These are phyloP conservation scores for Tolmerus cingulatus DNA, from an alignment of 2,888 invertebrate genomes.

Conservation along the genomic window DNA sequence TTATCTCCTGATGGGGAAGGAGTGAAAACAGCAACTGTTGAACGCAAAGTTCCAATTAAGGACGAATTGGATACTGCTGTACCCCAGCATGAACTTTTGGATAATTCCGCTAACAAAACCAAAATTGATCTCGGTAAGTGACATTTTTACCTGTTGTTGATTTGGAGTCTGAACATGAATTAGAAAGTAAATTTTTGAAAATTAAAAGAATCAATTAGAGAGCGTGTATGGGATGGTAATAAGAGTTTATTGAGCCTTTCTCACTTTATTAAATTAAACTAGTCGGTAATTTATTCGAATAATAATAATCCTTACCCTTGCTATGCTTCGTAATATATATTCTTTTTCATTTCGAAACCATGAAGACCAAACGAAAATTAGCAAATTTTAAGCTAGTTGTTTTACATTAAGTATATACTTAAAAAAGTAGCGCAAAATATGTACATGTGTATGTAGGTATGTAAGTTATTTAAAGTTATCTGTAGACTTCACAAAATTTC, in stretches of 20 bases:
- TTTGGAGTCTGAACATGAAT: background rate
- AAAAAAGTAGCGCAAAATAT: no score
- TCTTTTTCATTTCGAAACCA: background rate
- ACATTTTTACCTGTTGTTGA: background rate
- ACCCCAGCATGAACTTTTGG: constrained; percentile 85
- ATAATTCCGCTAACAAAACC: constrained; percentile 83
- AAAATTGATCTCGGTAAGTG: constrained; percentile 78
- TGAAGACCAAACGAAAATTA: background rate
- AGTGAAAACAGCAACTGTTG: constrained; percentile 78
- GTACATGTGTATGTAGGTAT: no score
- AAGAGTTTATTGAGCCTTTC: background rate
- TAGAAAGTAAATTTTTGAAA: background rate
- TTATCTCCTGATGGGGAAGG: constrained; percentile 76
- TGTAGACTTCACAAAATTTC: no score
- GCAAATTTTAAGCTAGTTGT: background rate
- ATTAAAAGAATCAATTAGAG: background rate
- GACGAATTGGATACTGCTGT: constrained; percentile 87
- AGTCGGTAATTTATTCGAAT: background rate
- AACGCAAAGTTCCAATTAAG: constrained; percentile 72
- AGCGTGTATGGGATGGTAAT: background rate
- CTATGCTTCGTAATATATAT: background rate
- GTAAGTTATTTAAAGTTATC: no score
- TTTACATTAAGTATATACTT: background rate
- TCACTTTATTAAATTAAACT: background rate
- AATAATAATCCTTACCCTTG: background rate